Evolutionary conservation across 2,888 invertebrate species (phyloP).

Genomic region (Pammene aurita): DNA sequence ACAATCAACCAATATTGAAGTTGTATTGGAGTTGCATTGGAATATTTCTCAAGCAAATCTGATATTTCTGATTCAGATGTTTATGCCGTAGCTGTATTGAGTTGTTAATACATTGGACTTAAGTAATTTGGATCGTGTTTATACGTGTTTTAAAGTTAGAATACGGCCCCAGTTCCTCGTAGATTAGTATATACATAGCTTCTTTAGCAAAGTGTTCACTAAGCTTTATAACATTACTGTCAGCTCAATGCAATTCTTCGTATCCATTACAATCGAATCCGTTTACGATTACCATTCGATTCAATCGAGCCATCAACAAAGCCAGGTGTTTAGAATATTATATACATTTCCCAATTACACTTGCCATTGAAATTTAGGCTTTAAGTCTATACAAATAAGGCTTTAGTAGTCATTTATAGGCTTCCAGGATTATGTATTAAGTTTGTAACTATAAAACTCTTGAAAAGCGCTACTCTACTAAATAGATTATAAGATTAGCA

Average conservation of each 20-base stretch:
- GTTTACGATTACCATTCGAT: slow-evolving; percentile 76
- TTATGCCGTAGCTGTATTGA: too few species aligned
- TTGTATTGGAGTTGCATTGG: too few species aligned
- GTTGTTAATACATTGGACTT: too few species aligned
- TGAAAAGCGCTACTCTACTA: slow-evolving; percentile 22
- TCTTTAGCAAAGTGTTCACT: background rate
- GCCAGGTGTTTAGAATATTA: slow-evolving; percentile 51
- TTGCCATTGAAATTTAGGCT: background rate
- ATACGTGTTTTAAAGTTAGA: too few species aligned
- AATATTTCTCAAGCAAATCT: too few species aligned
- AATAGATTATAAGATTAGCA: slow-evolving; percentile 16
- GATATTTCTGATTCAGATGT: too few species aligned
- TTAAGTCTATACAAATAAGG: slow-evolving; percentile 27
- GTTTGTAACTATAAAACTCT: slow-evolving; percentile 28
- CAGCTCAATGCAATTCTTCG: slow-evolving; percentile 41
- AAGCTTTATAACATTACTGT: background rate
- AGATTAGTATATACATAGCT: too few species aligned
- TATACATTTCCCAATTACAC: background rate
- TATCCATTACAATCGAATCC: slow-evolving; percentile 62
- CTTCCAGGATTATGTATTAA: background rate
- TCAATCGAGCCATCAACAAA: slow-evolving; percentile 73
- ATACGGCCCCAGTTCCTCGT: too few species aligned
- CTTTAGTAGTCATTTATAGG: slow-evolving; percentile 10
- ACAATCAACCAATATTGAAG: too few species aligned
- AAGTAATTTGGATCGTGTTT: too few species aligned